These are phyloP conservation scores for Pseudotriccus pelzelni DNA, from an alignment of 2,797 vertebrate genomes.

Conservation along the genomic window DNA sequence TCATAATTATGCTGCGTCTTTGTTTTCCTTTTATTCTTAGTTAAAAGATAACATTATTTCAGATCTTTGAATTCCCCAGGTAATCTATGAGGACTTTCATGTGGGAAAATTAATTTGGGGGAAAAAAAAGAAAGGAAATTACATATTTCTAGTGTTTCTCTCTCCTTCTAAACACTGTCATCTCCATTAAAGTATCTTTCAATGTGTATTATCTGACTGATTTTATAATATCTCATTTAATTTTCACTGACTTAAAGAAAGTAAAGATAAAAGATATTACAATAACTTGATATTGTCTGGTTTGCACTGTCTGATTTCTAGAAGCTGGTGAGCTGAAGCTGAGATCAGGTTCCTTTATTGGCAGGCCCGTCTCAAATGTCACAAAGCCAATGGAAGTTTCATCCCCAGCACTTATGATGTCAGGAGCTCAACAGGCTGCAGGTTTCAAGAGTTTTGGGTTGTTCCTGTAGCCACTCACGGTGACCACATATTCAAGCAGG, in stretches of 20 bases:
- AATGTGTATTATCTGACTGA: not conserved
- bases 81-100: not conserved
- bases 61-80: not conserved
- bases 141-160: not conserved
- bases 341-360: not conserved
- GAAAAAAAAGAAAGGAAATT: not conserved
- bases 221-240: not conserved
- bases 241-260: not conserved
- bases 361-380: not conserved
- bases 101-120: not conserved
- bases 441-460: not conserved
- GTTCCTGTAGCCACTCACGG: not conserved
- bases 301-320: not conserved
- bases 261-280: not conserved
- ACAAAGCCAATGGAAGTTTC: not conserved
- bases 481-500: not conserved
- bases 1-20: not conserved
- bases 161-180: not conserved
- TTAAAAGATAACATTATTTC: slow-evolving; percentile 15
- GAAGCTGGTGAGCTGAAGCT: not conserved
- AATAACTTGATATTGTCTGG: not conserved
- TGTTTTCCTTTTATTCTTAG: not conserved
- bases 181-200: not conserved
- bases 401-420: not conserved
- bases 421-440: not conserved